Conservation (phyloP, 2,888 invertebrate genomes). For the Clepsis dumicolana region DNA sequence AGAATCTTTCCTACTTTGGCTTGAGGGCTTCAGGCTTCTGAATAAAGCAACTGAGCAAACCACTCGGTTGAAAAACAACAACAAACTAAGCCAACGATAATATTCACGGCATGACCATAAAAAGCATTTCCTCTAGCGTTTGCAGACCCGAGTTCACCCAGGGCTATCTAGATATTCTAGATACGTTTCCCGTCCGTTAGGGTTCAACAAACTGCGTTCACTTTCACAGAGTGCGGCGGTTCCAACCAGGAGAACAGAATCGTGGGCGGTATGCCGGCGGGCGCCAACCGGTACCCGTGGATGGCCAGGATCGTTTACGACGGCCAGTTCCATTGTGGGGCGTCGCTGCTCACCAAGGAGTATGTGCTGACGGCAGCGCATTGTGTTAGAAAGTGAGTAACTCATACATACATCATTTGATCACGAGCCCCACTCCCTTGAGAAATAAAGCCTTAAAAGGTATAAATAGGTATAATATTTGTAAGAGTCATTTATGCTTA, state of each 20-base stretch:
- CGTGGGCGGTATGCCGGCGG: constrained; percentile 93
- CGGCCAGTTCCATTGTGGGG: constrained; percentile 95
- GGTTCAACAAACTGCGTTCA: constrained; percentile 63
- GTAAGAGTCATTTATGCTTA: no score
- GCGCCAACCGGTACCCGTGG: constrained; percentile 95
- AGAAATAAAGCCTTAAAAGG: no score
- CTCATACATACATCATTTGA: neutral
- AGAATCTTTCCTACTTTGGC: no score
- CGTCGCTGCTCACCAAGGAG: constrained; percentile 92
- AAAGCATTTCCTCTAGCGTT: neutral
- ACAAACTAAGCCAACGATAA: no score
- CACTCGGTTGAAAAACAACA: no score
- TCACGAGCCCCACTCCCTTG: no score
- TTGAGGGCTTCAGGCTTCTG: no score
- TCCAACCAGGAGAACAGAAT: constrained; percentile 95
- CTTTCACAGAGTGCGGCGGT: constrained; percentile 91
- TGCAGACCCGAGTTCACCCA: constrained; percentile 10
- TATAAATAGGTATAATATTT: no score
- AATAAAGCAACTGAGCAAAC: no score
- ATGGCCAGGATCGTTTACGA: constrained; percentile 94
- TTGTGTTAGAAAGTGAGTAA: constrained; percentile 90
- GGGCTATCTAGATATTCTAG: constrained; percentile 28
- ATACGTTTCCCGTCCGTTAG: constrained; percentile 25
- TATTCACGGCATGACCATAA: neutral
- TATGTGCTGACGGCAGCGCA: constrained; percentile 95